Evolutionary conservation across 2,113 vertebrate species (phyloP).

Genomic region (Coregonus clupeaformis): DNA sequence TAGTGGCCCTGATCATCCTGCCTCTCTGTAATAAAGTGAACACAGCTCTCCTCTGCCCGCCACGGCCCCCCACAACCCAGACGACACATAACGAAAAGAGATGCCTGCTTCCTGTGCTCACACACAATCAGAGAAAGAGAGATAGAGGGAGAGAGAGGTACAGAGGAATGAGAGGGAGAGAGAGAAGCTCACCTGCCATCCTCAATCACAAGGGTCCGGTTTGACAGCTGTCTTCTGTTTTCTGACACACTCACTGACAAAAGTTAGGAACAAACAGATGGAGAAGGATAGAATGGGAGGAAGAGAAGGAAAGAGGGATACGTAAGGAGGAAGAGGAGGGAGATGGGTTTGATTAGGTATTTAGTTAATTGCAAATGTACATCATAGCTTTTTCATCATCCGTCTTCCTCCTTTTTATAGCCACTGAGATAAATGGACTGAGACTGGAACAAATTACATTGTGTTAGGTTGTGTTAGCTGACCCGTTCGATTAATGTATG

Average conservation of each 20-base stretch:
- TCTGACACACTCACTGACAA: conserved; percentile 48
- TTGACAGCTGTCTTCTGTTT: conserved; percentile 75
- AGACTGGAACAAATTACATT: conserved; percentile 57
- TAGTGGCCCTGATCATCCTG: conserved; percentile 42
- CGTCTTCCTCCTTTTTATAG: neutral
- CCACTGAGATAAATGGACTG: neutral
- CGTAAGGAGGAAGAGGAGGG: neutral
- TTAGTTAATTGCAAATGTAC: conserved; percentile 26
- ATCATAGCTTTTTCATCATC: conserved; percentile 42
- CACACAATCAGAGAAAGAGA: conserved; percentile 32
- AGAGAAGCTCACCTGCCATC: conserved; percentile 68
- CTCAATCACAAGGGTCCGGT: conserved; percentile 58
- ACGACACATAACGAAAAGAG: conserved; percentile 15
- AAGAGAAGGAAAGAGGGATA: neutral
- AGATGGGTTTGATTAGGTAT: conserved; percentile 33
- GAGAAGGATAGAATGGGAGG: conserved; percentile 20
- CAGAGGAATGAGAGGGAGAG: conserved; percentile 8
- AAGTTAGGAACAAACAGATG: conserved; percentile 60
- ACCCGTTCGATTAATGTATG: conserved; percentile 47
- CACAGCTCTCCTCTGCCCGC: conserved; percentile 33
- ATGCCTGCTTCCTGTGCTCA: conserved; percentile 32
- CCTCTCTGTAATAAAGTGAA: conserved; percentile 44
- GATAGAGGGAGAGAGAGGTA: conserved; percentile 7
- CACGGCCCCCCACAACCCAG: too few relatives aligned
- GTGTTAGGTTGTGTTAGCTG: conserved; percentile 45